Conservation (phyloP, 2,113 vertebrate species). For the Myiozetetes cayanensis region DNA sequence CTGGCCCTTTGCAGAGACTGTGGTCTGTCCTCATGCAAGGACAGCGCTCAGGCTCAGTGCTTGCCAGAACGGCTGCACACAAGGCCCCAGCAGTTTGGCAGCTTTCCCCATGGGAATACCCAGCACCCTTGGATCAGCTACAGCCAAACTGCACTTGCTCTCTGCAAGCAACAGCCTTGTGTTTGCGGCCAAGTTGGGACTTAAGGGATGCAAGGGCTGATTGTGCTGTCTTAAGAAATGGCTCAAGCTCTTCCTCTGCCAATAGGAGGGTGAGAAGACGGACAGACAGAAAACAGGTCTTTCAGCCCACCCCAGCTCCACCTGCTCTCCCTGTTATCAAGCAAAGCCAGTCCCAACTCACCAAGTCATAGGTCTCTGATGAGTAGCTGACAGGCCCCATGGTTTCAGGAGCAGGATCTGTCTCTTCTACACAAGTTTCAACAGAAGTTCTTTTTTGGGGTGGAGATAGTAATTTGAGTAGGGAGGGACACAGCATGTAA, state of each 20-base stretch:
- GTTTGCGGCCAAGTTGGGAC: neutral
- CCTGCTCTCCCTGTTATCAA: neutral
- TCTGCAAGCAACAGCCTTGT: neutral
- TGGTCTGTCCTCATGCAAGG: neutral
- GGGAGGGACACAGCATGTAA: neutral
- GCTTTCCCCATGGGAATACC: neutral
- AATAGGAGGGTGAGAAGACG: neutral
- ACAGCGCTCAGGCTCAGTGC: fast-evolving
- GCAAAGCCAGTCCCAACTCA: conserved; percentile 5
- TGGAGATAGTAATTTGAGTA: neutral
- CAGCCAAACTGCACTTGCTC: fast-evolving
- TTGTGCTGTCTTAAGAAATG: fast-evolving
- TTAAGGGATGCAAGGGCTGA: neutral
- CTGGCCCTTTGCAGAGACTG: neutral
- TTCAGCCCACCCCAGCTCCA: neutral
- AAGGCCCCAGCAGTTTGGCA: fast-evolving
- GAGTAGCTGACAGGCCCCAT: conserved; percentile 45
- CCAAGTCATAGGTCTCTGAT: conserved; percentile 44
- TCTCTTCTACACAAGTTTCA: conserved; percentile 1
- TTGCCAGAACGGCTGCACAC: fast-evolving
- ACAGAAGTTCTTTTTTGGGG: conserved; percentile 22
- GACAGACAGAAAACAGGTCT: neutral
- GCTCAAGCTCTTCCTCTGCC: neutral
- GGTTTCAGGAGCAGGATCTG: neutral
- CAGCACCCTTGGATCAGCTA: neutral